Conservation (phyloP, 1,140 invertebrate genomes). For the Heliconius melpomene region DNA sequence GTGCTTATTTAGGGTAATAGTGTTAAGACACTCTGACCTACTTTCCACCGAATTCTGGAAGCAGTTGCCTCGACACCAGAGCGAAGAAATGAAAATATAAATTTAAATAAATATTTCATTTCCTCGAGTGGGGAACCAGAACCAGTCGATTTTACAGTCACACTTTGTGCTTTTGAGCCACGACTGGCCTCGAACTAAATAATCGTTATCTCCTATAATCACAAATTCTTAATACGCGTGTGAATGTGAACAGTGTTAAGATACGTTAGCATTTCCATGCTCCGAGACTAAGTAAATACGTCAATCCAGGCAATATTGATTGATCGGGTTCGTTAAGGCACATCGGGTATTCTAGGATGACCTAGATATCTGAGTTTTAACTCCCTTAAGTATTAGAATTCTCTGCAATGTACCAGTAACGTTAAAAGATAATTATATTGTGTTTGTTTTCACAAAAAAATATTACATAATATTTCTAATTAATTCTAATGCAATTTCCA, state of each 20-base stretch:
- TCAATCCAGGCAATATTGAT: conserved; percentile 9
- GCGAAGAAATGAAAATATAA: too few species aligned
- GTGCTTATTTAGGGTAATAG: too few species aligned
- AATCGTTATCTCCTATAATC: not conserved
- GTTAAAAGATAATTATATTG: not conserved
- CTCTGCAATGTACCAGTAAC: not conserved
- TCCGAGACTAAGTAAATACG: not conserved
- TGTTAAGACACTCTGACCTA: too few species aligned
- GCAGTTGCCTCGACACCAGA: too few species aligned
- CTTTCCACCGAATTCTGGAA: too few species aligned
- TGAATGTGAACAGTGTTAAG: not conserved
- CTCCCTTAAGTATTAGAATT: not conserved
- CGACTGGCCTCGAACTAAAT: not conserved
- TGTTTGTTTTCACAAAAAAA: not conserved
- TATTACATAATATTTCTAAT: not conserved
- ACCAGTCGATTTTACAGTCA: too few species aligned
- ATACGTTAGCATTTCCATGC: not conserved
- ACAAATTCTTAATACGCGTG: not conserved
- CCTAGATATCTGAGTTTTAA: not conserved
- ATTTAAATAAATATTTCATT: too few species aligned
- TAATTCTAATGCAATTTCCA: not conserved
- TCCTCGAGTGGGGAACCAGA: too few species aligned
- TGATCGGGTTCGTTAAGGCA: conserved; percentile 7
- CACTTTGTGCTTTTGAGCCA: too few species aligned
- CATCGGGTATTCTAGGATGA: not conserved